phyloP scores from a whole-genome alignment of 2,888 invertebrate genomes.

The Lasioglossum figueresi region DNA sequence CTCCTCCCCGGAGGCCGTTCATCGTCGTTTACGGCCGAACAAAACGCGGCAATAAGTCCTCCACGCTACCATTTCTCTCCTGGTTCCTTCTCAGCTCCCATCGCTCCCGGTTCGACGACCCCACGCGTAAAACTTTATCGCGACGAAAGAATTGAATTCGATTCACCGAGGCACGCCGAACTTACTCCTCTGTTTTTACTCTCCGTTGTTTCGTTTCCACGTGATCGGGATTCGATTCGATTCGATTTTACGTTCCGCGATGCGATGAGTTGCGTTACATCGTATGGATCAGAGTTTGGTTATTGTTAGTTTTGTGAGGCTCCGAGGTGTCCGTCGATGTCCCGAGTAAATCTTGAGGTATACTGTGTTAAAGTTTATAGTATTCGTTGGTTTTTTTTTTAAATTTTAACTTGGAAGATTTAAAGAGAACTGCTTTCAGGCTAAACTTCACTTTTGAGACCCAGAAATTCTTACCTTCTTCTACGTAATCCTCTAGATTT shows the following conservation, averaged over 20 bases:
- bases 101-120: constrained; percentile 51
- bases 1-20: constrained; percentile 54
- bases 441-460: too few species aligned
- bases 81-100: not conserved
- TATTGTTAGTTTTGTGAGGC: not conserved
- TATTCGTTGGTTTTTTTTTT: too few species aligned
- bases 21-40: constrained; percentile 65
- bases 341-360: not conserved
- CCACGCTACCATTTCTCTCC: constrained; percentile 10
- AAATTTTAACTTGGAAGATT: too few species aligned
- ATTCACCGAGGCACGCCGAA: constrained; percentile 15
- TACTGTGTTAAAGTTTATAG: too few species aligned
- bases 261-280: not conserved
- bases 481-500: too few species aligned
- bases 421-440: too few species aligned
- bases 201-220: not conserved
- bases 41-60: constrained; percentile 71
- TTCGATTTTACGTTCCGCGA: not conserved
- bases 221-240: constrained; percentile 14
- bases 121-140: constrained; percentile 54
- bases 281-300: not conserved
- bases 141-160: constrained; percentile 43
- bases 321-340: not conserved
- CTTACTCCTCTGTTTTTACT: not conserved
- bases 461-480: too few species aligned